Percentiles rank a stretch among this genome's conserved stretches.
Conservation (phyloP, 2,888 invertebrate genomes). For the Agrypnus murinus region DNA sequence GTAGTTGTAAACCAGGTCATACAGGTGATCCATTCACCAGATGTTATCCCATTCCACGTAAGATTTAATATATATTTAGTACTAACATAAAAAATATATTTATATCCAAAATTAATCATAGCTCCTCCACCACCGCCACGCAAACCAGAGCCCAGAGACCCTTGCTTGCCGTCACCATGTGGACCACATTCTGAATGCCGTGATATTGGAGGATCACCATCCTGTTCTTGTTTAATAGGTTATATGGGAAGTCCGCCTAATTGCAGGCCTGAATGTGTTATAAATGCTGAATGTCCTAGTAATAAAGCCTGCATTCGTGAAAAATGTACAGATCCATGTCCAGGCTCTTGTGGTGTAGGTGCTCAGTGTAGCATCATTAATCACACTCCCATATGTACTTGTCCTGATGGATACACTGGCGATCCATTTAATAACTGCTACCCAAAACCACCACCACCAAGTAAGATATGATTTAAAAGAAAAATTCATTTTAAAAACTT, state of each 20-base stretch:
- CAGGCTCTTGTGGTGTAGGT: conserved; percentile 83
- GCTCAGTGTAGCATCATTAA: conserved; percentile 84
- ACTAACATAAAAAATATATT: neutral
- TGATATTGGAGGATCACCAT: conserved; percentile 79
- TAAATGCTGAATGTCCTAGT: conserved; percentile 84
- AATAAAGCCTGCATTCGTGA: conserved; percentile 83
- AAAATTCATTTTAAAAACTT: too few species aligned
- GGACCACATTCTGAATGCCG: conserved; percentile 86
- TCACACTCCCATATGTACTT: conserved; percentile 85
- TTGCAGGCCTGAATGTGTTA: conserved; percentile 86
- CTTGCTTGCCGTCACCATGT: conserved; percentile 86
- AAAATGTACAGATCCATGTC: conserved; percentile 86
- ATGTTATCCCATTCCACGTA: conserved; percentile 71
- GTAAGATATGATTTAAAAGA: conserved; percentile 57
- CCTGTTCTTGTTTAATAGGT: conserved; percentile 83
- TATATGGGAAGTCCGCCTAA: conserved; percentile 85
- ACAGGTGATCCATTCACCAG: conserved; percentile 83
- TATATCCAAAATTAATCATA: neutral
- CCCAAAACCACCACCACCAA: conserved; percentile 72
- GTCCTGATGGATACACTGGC: conserved; percentile 81
- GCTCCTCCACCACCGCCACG: conserved; percentile 57
- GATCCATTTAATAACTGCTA: conserved; percentile 85
- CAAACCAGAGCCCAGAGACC: conserved; percentile 73
- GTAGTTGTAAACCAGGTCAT: conserved; percentile 76
- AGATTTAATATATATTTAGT: conserved; percentile 51